Base-by-base conservation (phyloP, 1,140 invertebrate genomes). In the Tetragnatha versicolor region DNA sequence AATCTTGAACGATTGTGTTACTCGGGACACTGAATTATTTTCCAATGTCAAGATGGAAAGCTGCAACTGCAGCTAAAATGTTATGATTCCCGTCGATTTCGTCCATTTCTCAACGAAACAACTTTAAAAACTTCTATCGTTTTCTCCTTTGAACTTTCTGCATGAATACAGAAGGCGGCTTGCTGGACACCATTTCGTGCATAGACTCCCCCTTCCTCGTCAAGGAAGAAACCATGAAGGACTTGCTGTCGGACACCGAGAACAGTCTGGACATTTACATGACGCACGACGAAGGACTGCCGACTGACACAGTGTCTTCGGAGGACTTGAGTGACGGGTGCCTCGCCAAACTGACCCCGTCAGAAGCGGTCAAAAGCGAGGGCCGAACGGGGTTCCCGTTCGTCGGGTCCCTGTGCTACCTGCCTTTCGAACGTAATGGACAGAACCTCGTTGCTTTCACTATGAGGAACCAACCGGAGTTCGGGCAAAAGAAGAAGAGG, bases 171-270 rank as follows among this genome's bases (percentile, higher is more conserved):
- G n/a, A n/a, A n/a, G n/a, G n/a, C n/a, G n/a, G n/a, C n/a, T n/a
- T n/a, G n/a, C n/a, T n/a, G n/a, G n/a, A n/a, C n/a, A n/a, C n/a
- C n/a, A n/a, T n/a, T n/a, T n/a, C n/a, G n/a, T n/a, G n/a, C n/a
- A n/a, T n/a, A n/a, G n/a, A n/a, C n/a, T n/a, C n/a, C n/a, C n/a
- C n/a, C n/a, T n/a, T n/a, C n/a, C n/a, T n/a, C n/a, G n/a, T n/a
- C n/a, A n/a, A n/a, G n/a, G n/a, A n/a, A 12, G 31, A n/a, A 55
- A 53, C 14, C 39, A 73, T 73, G 69, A 73, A 73, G 45, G 69
- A 60, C 17, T 33, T 73, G 12, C 2, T 55, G 0, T 73, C 69
- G n/a, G 69, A 73, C 53, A 60, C 12, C 20, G 69, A 73, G 45
- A 73, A 60, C 39, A 73, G 69, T n/a, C n/a, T 73, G 4, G 51